Percentiles rank a stretch among this genome's conserved stretches.
These are phyloP conservation scores for Samia ricini DNA, from an alignment of 1,140 invertebrate species.

Conservation along the genomic window DNA sequence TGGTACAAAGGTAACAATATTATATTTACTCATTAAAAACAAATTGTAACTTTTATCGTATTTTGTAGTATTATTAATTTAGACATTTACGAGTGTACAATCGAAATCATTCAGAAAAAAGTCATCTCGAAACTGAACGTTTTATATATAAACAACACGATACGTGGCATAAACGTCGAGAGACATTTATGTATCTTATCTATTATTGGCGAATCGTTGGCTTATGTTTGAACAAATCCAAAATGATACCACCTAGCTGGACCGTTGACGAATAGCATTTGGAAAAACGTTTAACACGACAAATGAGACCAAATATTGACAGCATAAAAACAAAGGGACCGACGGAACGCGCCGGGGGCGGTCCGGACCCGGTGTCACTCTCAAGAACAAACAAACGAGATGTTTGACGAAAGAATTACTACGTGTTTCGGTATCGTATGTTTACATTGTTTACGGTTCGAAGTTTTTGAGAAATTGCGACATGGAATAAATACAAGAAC, in stretches of 20 bases:
- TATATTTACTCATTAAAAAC: too few relatives aligned
- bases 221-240: conserved; percentile 32
- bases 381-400: conserved; percentile 55
- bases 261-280: conserved; percentile 30
- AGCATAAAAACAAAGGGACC: conserved; percentile 59
- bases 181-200: conserved; percentile 15
- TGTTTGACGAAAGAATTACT: conserved; percentile 72
- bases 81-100: too few relatives aligned
- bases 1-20: too few relatives aligned
- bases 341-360: conserved; percentile 30
- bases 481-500: too few relatives aligned
- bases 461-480: conserved; percentile 44
- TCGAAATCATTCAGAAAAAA: not conserved
- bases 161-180: not conserved
- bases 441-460: conserved; percentile 35
- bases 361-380: conserved; percentile 59
- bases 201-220: conserved; percentile 23
- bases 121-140: not conserved
- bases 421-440: conserved; percentile 46
- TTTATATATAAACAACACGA: not conserved
- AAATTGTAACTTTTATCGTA: too few relatives aligned
- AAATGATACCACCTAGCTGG: conserved; percentile 48
- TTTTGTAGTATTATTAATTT: too few relatives aligned
- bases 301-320: conserved; percentile 73
- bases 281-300: conserved; percentile 59